Evolutionary conservation across 1,140 invertebrate genomes (phyloP).

Genomic region (Papilio helenus): DNA sequence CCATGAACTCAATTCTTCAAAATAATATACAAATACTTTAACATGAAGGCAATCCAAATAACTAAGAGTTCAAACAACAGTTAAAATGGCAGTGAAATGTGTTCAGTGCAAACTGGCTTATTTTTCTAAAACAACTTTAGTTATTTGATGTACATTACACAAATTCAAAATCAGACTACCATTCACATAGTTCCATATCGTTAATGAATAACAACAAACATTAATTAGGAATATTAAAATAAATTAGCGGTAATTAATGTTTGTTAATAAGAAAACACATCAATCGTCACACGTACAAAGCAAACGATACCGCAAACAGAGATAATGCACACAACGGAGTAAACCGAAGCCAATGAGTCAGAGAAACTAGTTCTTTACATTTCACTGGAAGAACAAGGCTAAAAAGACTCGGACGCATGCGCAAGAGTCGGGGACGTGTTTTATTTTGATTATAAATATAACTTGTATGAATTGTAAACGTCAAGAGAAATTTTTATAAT

Average conservation of each 20-base stretch:
- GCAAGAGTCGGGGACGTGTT: constrained; percentile 26
- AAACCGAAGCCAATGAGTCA: constrained; percentile 37
- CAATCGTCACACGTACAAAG: constrained; percentile 27
- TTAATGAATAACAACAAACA: constrained; percentile 1
- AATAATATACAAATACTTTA: constrained; percentile 1
- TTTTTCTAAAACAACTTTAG: too few species aligned
- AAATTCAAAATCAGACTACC: neutral
- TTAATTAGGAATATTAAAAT: constrained; percentile 7
- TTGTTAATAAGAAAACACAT: constrained; percentile 23
- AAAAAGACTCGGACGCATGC: constrained; percentile 24
- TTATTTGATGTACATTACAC: neutral
- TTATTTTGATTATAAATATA: constrained; percentile 31
- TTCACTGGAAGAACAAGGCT: constrained; percentile 36
- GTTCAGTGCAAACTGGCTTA: neutral
- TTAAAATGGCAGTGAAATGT: neutral
- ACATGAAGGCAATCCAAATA: neutral
- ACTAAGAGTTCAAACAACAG: neutral
- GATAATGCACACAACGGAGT: constrained; percentile 30
- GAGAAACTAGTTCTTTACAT: constrained; percentile 40
- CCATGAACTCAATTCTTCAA: neutral
- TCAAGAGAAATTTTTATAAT: neutral
- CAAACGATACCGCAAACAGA: constrained; percentile 23
- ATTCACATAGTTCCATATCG: neutral
- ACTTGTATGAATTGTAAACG: neutral
- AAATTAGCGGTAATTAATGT: neutral